phyloP scores from a whole-genome alignment of 2,113 vertebrate genomes.

The Paracanthobrama guichenoti region DNA sequence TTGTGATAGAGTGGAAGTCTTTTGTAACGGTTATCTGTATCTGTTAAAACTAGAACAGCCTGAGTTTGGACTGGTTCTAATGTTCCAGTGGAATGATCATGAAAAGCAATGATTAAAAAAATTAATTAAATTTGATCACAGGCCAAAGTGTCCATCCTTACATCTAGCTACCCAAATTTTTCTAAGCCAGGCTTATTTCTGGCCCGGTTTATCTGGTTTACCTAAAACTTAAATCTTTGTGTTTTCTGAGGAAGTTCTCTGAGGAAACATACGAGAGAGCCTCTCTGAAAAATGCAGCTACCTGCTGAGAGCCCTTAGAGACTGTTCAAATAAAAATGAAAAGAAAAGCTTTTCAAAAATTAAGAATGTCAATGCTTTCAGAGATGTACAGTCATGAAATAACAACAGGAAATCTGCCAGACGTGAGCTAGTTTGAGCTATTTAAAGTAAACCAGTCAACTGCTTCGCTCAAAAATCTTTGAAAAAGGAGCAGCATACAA shows the following conservation, averaged over 20 bases:
- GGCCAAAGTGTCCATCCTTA: background rate
- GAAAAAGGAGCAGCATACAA: slow-evolving; percentile 41
- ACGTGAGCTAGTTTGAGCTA: slow-evolving; percentile 32
- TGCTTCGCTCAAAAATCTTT: slow-evolving; percentile 29
- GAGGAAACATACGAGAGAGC: background rate
- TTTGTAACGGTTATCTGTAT: background rate
- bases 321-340: slow-evolving; percentile 4
- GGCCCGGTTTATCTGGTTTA: slow-evolving; percentile 5
- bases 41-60: background rate
- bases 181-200: background rate
- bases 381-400: background rate
- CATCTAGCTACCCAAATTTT: background rate
- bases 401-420: slow-evolving; percentile 16
- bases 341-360: slow-evolving; percentile 25
- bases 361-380: slow-evolving; percentile 21
- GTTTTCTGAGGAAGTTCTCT: slow-evolving; percentile 5
- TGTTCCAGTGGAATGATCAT: background rate
- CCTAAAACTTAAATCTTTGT: background rate
- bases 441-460: slow-evolving; percentile 46
- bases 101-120: background rate
- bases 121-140: background rate
- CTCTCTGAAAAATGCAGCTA: background rate
- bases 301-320: slow-evolving; percentile 3
- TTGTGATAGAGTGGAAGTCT: background rate
- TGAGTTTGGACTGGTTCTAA: background rate